Evolutionary conservation across 2,888 invertebrate species (phyloP).

Genomic region (Harpagoxenus sublaevis): DNA sequence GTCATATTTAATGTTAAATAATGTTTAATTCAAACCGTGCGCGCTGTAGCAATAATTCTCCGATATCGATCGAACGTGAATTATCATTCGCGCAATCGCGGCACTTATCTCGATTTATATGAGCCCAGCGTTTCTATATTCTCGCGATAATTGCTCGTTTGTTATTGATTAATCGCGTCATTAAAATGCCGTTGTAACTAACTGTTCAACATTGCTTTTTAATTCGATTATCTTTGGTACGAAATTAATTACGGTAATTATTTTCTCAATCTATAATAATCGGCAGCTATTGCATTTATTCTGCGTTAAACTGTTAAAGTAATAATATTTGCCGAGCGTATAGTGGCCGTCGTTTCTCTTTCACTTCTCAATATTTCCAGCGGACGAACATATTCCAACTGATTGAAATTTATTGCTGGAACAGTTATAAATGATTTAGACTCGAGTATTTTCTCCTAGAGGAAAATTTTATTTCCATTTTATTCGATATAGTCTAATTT

Average conservation of each 20-base stretch:
- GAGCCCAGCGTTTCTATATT: background rate
- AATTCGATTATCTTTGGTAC: slow-evolving; percentile 13
- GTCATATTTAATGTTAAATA: slow-evolving; percentile 14
- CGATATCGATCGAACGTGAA: slow-evolving; percentile 26
- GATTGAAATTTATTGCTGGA: background rate
- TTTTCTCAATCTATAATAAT: slow-evolving; percentile 8
- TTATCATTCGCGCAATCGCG: slow-evolving; percentile 19
- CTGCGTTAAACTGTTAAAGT: slow-evolving; percentile 14
- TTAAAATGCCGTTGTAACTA: background rate
- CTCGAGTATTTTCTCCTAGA: background rate
- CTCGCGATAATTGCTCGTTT: slow-evolving; percentile 30
- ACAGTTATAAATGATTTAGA: background rate
- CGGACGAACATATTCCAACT: background rate
- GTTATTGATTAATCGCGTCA: slow-evolving; percentile 37
- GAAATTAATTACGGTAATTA: slow-evolving; percentile 29
- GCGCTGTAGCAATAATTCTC: slow-evolving; percentile 23
- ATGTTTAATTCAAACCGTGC: slow-evolving; percentile 18
- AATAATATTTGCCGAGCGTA: background rate
- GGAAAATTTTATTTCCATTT: background rate
- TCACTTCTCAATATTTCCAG: slow-evolving; percentile 1
- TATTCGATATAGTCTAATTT: slow-evolving; percentile 1
- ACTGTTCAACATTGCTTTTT: slow-evolving; percentile 13
- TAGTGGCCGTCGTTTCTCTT: background rate
- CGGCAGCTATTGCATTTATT: background rate
- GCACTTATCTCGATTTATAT: slow-evolving; percentile 16